Evolutionary conservation across 1,140 invertebrate genomes (phyloP), one percentile per base, ranked within the genome.

Genomic region (Heliothis virescens): DNA sequence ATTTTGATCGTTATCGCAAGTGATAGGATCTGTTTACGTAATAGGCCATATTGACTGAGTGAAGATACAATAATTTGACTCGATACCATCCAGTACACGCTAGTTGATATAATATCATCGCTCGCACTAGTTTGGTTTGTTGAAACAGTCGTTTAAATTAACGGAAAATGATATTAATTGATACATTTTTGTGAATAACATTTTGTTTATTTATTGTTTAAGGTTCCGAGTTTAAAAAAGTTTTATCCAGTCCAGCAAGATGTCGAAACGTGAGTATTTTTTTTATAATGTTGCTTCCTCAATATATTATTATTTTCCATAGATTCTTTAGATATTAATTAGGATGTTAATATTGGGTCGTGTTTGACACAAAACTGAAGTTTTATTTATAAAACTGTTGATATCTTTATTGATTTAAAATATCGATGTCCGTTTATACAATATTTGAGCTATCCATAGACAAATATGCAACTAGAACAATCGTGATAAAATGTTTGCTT

Each of bases 251-350:
- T 52, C 50, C 29, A 47, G 52, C 81, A 79, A 76, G 72, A 91
- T 91, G 89, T 87, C 79, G 65, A 91, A 91, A 90, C 73, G 89
- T 91, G 62, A 90, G 89, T 90, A 82, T 55, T 67, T 73, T 80
- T 79, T 15, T 57, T 10, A 11, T 16, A 18, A 26, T 26, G 1
- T 21, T 0, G 18, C 10, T 9, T 57, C 4, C 5, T 41, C 5
- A 7, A 41, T 41, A 41, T 7, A 41, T 9, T 41, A 9, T 9
- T 41, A 9, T 9, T 7, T 41, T 5, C 9, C 9, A 7, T 41
- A 9, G 1, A 9, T 41, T 7, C 34, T 41, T 26, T 1, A 26
- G 21, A 26, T 26, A 26, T 26, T 26, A 26, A 26, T 26, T 26
- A 26, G 21, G 1, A 26, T 26, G 21, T 26, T 26, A 26, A 26